Evolutionary conservation across 2,113 vertebrate genomes (phyloP).

Genomic region (Sinocyclocheilus anophthalmus): DNA sequence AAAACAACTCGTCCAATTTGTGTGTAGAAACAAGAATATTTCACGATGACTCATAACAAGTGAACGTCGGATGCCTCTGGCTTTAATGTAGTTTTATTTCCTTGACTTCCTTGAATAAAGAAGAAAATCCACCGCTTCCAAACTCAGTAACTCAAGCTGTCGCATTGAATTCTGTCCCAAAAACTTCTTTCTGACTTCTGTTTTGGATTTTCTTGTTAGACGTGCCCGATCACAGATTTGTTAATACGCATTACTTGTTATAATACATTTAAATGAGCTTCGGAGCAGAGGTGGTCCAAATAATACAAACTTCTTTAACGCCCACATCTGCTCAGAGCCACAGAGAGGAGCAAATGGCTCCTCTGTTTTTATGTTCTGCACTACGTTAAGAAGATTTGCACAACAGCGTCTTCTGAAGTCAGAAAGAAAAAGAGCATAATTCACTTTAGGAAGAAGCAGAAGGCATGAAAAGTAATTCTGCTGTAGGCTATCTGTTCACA

Average conservation of each 20-base stretch:
- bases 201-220: neutral
- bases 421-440: neutral
- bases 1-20: neutral
- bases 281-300: neutral
- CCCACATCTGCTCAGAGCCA: slow-evolving; percentile 14
- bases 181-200: neutral
- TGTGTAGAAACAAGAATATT: slow-evolving; percentile 13
- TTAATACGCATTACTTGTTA: neutral
- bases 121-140: neutral
- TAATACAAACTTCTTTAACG: neutral
- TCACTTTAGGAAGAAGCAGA: slow-evolving; percentile 14
- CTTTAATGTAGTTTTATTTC: neutral
- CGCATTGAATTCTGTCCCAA: neutral
- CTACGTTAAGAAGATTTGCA: slow-evolving; percentile 8
- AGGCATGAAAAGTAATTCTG: neutral
- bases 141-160: slow-evolving; percentile 14
- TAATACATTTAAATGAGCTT: slow-evolving; percentile 2
- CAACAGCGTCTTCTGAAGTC: neutral
- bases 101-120: neutral
- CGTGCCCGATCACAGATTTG: neutral
- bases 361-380: slow-evolving; percentile 5
- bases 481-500: neutral
- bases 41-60: neutral
- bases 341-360: neutral
- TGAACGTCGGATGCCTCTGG: neutral